A percentile compares a stretch with the other conserved stretches of the same genome.
Conservation (phyloP, 2,113 vertebrate species). For the Labrus mixtus region DNA sequence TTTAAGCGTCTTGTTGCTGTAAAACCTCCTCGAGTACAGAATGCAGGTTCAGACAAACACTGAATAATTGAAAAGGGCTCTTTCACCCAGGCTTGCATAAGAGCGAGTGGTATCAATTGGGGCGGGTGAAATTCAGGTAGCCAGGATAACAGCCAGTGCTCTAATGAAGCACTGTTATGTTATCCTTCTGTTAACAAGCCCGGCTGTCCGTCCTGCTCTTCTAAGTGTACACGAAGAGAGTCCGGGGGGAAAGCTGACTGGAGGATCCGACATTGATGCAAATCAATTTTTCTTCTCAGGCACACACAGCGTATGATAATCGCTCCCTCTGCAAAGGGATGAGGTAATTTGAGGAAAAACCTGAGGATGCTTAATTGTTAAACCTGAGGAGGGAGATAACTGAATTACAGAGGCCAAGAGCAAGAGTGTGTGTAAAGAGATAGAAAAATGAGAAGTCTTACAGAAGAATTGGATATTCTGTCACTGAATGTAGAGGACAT, state of each 20-base stretch:
- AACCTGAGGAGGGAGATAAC: slow-evolving; percentile 28
- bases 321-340: slow-evolving; percentile 46
- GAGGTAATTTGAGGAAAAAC: slow-evolving; percentile 31
- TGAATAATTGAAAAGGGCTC: slow-evolving; percentile 38
- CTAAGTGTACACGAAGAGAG: slow-evolving; percentile 2
- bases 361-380: slow-evolving; percentile 32
- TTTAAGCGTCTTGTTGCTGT: slow-evolving; percentile 8
- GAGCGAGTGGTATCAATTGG: slow-evolving; percentile 11
- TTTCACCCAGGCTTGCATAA: slow-evolving; percentile 33
- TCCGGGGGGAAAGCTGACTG: slow-evolving; percentile 9
- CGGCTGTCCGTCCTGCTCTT: slow-evolving; percentile 18
- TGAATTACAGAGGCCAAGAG: slow-evolving; percentile 12
- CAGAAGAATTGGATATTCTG: background rate
- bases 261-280: slow-evolving; percentile 55
- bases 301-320: slow-evolving; percentile 51
- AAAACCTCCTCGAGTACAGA: background rate
- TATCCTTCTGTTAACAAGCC: slow-evolving; percentile 51
- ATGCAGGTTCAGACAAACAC: slow-evolving; percentile 44
- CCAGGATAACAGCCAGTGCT: slow-evolving; percentile 16
- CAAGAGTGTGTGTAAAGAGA: background rate
- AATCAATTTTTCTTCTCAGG: slow-evolving; percentile 58
- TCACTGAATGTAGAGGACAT: no score
- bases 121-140: slow-evolving; percentile 25
- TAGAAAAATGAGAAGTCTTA: background rate
- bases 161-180: slow-evolving; percentile 64